Evolutionary conservation across 2,888 invertebrate species (phyloP), one percentile per base, ranked within the genome.

Genomic region (Gandaritis pyraliata): DNA sequence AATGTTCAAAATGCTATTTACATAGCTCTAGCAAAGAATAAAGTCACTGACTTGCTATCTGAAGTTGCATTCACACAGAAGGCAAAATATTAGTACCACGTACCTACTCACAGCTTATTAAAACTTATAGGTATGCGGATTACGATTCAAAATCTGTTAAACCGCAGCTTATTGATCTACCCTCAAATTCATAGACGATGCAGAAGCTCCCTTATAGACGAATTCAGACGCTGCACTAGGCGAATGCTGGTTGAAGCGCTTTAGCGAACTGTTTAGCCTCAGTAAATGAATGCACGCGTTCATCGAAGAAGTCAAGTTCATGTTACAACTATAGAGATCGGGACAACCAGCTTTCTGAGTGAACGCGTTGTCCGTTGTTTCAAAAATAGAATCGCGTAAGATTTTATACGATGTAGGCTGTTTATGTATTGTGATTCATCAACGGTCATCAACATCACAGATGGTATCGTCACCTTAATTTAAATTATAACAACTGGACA

Each of bases 31-130:
- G 18, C 47, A 48, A 55, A 52, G 54, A 63, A 58, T 36, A 53
- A 66, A 77, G 80, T 77, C 79, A 79, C 70, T 79, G 80, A 79
- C 79, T 70, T 71, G 72, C 72, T 78, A 78, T 75, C 75, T 75
- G 64, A 33, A 11, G 29, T 23, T n/a, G 10, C 7, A 15, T 47
- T 41, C 18, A 48, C 12, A 51, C 23, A 36, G 57, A 29, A 57
- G 43, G 6, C 55, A 46, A 38, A 36, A 38, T 39, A 39, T 5
- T 12, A 41, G 15, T 41, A 8, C 6, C 15, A 15, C 2, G 10
- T 10, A 11, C 5, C 8, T 5, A 23, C 3, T 6, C 23, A 33
- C 8, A 33, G 33, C 33, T 33, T 33, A 5, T 23, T 6, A 23
- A 23, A 2, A 6, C n/a, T n/a, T n/a, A n/a, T n/a, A n/a, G n/a